Evolutionary conservation across 1,140 invertebrate genomes (phyloP).

Genomic region (Nixonia krombeini): DNA sequence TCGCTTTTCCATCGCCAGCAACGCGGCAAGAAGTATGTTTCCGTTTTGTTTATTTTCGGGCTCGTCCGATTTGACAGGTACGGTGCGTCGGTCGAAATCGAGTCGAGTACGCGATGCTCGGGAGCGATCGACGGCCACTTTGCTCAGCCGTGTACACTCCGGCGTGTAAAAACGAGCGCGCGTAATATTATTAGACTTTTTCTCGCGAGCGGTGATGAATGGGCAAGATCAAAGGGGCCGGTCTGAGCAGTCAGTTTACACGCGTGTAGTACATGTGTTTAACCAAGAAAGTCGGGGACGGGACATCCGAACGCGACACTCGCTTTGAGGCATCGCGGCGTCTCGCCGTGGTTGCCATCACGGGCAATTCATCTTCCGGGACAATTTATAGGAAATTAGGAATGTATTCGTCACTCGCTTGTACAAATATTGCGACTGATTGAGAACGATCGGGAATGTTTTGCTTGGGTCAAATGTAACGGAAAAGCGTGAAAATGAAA

Average conservation of each 20-base stretch:
- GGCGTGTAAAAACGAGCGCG: slow-evolving; percentile 36
- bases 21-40: too few species aligned
- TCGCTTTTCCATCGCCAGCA: too few species aligned
- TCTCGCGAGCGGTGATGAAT: slow-evolving; percentile 69
- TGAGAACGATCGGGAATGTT: too few species aligned
- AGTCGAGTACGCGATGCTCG: slow-evolving; percentile 18
- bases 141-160: slow-evolving; percentile 29
- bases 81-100: too few species aligned
- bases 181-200: slow-evolving; percentile 70
- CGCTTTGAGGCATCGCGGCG: not conserved
- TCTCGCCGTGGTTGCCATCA: not conserved
- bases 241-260: slow-evolving; percentile 67
- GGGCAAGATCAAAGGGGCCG: slow-evolving; percentile 67
- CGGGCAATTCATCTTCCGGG: not conserved
- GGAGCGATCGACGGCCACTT: slow-evolving; percentile 30
- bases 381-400: too few species aligned
- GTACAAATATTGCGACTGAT: too few species aligned
- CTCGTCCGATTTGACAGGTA: too few species aligned
- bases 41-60: too few species aligned
- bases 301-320: slow-evolving; percentile 16
- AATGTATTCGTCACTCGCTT: too few species aligned
- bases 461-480: too few species aligned
- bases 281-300: slow-evolving; percentile 39
- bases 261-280: slow-evolving; percentile 71
- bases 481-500: too few species aligned